Evolutionary conservation across 2,888 invertebrate species (phyloP), one percentile per base, ranked within the genome.

Genomic region (Orchesella flavescens): DNA sequence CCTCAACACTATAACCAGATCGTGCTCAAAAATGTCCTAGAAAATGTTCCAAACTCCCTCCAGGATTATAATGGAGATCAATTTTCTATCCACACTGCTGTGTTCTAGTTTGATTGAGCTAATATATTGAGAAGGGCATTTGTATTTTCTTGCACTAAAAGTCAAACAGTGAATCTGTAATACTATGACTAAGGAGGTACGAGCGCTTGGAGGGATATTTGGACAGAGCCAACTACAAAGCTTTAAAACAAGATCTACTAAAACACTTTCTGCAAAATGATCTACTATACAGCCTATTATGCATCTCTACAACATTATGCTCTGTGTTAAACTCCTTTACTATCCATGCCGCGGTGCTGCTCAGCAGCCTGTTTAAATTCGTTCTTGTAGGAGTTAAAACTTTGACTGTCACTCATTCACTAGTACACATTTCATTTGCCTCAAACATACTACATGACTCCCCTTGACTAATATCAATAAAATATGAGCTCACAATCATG

Each of bases 321-420:
- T 34, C 7, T 34, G 34, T 34, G 34, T 34, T 34, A 4, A 7
- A 34, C 7, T 34, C 34, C 34, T 34, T 34, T 7, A 34, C 7
- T 7, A 34, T 34, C 34, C 34, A 34, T 34, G 34, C 34, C 34
- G 7, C 34, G 34, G 46, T 69, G 75, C 81, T 34, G 75, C 81
- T 59, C 76, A 71, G 82, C 82, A 82, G 76, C 49, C 57, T 61
- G 10, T 59, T 44, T 34, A 55, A 55, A 55, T 21, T 15, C 17
- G 24, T 23, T 63, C 7, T 34, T 34, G 34, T 34, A 34, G 34
- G 34, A 34, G 34, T 4, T 34, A 34, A 34, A 34, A 34, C 34
- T 34, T 34, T 81, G 81, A 75, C 75, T 81, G 12, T 57, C 73
- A 73, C 68, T 81, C 75, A 69, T 74, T 81, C 74, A 81, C 81